Percentiles rank a stretch among this genome's conserved stretches.
Evolutionary conservation across 2,113 vertebrate species (phyloP).

Genomic region (Cyprinodon variegatus): DNA sequence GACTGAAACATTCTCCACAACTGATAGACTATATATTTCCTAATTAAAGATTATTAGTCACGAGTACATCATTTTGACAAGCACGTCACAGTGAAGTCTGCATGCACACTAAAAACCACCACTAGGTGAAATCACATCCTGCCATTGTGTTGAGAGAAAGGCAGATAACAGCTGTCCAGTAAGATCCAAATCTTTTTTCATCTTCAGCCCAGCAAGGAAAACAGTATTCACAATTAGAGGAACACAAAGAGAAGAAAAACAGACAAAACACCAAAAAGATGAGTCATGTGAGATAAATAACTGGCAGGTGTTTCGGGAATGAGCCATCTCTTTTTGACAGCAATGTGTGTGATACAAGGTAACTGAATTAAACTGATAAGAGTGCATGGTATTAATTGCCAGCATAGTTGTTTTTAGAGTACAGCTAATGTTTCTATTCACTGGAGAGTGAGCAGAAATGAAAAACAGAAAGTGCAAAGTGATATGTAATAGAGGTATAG

Average conservation of each 20-base stretch:
- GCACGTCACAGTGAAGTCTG: conserved; percentile 14
- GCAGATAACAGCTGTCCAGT: conserved; percentile 27
- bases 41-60: conserved; percentile 34
- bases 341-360: too few species aligned
- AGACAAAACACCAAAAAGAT: neutral
- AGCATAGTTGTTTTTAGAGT: too few species aligned
- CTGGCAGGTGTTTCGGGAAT: neutral
- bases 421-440: too few species aligned
- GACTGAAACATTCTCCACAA: neutral
- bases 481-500: neutral
- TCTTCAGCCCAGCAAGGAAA: conserved; percentile 45
- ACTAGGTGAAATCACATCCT: conserved; percentile 64
- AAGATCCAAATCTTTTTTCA: conserved; percentile 49
- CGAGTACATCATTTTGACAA: conserved; percentile 11
- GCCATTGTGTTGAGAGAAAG: conserved; percentile 53
- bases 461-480: too few species aligned
- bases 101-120: conserved; percentile 24
- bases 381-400: too few species aligned
- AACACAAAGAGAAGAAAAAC: conserved; percentile 3
- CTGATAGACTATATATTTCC: conserved; percentile 25
- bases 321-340: too few species aligned
- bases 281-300: neutral
- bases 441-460: too few species aligned
- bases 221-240: conserved; percentile 56
- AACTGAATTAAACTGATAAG: too few species aligned